A percentile compares a stretch with the other conserved stretches of the same genome.
Conservation (phyloP, 2,113 vertebrate genomes). For the Pyxicephalus adspersus region DNA sequence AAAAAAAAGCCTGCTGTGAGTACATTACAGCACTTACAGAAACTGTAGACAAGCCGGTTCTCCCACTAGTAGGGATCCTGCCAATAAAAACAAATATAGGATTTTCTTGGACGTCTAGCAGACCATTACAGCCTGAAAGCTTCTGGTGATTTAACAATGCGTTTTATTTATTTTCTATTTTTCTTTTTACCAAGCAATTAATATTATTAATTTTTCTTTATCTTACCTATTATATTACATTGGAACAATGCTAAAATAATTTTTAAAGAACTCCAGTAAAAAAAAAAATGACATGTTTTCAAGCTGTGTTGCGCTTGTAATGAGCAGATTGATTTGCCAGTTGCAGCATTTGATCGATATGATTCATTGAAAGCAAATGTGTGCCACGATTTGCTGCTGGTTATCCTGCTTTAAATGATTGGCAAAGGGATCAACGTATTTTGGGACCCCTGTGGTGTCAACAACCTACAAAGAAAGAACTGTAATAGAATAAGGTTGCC, state of each 20-base stretch:
- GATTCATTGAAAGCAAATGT: no score
- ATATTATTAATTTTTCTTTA: constrained; percentile 35
- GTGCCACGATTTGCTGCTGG: no score
- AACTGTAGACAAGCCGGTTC: constrained; percentile 45
- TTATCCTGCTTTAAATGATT: no score
- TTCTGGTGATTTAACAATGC: constrained; percentile 23
- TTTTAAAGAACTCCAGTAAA: no score
- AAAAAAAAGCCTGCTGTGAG: constrained; percentile 30
- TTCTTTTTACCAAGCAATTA: constrained; percentile 12
- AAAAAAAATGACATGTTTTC: no score
- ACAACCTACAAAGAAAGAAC: no score
- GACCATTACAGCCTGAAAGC: constrained; percentile 7
- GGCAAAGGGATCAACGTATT: no score
- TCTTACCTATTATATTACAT: not conserved
- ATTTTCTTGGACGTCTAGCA: constrained; percentile 36
- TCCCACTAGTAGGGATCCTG: constrained; percentile 35
- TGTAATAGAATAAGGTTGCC: no score
- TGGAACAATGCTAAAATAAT: not conserved
- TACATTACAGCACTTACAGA: constrained; percentile 51
- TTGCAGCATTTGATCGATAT: no score
- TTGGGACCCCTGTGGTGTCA: no score
- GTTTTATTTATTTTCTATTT: not conserved
- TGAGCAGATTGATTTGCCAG: no score
- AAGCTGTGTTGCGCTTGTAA: no score
- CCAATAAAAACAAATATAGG: constrained; percentile 51